Evolutionary conservation across 2,113 vertebrate species (phyloP).

Genomic region (Ranitomeya variabilis): DNA sequence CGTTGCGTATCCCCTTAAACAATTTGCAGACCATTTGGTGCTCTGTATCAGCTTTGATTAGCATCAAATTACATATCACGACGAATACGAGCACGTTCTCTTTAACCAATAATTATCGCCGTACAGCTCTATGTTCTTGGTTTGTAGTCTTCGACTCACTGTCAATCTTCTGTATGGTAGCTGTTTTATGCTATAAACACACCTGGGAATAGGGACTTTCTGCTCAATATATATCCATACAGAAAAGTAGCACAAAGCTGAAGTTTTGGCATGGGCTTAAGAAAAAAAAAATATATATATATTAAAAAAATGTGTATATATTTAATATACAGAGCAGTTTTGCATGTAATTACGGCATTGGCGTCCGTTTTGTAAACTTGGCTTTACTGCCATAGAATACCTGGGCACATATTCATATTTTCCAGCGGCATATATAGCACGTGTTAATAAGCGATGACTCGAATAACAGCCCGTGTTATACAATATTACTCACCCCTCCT

Average conservation of each 20-base stretch:
- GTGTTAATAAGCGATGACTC: not conserved
- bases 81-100: not conserved
- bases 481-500: not conserved
- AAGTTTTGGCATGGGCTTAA: not conserved
- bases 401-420: not conserved
- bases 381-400: not conserved
- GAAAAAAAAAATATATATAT: not conserved
- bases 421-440: not conserved
- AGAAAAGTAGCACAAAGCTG: not conserved
- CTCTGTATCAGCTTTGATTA: not conserved
- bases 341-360: not conserved
- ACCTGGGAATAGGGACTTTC: constrained; percentile 23
- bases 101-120: not conserved
- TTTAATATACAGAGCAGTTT: not conserved
- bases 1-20: no score
- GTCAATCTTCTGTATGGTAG: constrained; percentile 1
- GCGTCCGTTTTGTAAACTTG: not conserved
- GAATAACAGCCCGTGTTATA: not conserved
- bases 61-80: no score
- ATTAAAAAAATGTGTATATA: not conserved
- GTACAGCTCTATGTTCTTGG: not conserved
- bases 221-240: not conserved
- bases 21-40: not conserved
- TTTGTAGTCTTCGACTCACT: not conserved
- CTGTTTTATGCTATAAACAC: constrained; percentile 37